A percentile compares a stretch with the other conserved stretches of the same genome.
Evolutionary conservation across 1,140 invertebrate species (phyloP).

Genomic region (Episyrphus balteatus): DNA sequence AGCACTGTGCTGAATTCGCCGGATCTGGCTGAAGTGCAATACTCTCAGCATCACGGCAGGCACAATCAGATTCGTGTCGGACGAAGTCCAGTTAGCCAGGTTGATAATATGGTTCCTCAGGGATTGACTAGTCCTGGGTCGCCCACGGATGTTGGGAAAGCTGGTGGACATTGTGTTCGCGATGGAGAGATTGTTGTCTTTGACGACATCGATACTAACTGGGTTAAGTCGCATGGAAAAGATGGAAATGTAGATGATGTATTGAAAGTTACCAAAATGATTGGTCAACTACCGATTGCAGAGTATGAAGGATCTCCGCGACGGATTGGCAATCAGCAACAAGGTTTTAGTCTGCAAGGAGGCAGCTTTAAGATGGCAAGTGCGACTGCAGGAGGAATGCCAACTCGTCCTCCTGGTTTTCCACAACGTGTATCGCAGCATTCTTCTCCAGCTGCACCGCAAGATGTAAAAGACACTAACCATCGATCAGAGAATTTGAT

Average conservation of each 20-base stretch:
- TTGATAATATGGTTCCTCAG: conserved; percentile 23
- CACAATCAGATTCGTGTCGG: conserved; percentile 31
- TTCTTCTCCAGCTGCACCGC: conserved; percentile 3
- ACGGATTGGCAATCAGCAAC: conserved; percentile 54
- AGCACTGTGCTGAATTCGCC: conserved; percentile 36
- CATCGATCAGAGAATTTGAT: conserved; percentile 7
- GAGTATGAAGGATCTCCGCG: conserved; percentile 86
- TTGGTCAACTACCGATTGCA: conserved; percentile 52
- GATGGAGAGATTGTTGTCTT: conserved; percentile 61
- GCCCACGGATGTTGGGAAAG: conserved; percentile 31
- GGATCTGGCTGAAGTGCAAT: conserved; percentile 23
- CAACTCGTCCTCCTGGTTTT: conserved; percentile 56
- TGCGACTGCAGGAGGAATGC: conserved; percentile 8
- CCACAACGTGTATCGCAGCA: conserved; percentile 42
- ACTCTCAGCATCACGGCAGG: conserved; percentile 10
- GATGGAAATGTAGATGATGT: conserved; percentile 37
- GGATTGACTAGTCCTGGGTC: conserved; percentile 28
- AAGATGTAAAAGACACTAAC: not conserved
- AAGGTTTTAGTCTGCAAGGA: not conserved
- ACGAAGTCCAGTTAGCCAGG: conserved; percentile 30
- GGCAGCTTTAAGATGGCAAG: not conserved
- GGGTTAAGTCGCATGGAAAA: conserved; percentile 34
- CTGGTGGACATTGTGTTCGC: conserved; percentile 22
- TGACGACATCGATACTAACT: conserved; percentile 65
- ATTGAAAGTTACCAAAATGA: conserved; percentile 61